These are phyloP conservation scores for Masnerella sp. DNA, from an alignment of 2,888 invertebrate species.

Conservation along the genomic window DNA sequence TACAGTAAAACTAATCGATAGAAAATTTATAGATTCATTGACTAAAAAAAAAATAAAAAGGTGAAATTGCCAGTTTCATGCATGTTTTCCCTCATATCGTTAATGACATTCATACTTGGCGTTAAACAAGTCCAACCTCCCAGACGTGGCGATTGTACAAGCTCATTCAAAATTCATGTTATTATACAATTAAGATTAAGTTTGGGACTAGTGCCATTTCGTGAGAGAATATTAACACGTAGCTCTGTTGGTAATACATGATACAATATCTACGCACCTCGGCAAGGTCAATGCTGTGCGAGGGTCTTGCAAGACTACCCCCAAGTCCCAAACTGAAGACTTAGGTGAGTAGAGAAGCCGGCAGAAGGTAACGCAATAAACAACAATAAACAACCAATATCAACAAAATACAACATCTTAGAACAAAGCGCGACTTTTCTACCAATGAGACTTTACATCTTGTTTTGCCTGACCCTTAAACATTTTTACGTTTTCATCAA, in stretches of 20 bases:
- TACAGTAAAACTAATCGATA: too few species aligned
- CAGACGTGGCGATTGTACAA: conserved; percentile 25
- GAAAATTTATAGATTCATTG: too few species aligned
- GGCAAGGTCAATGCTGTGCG: conserved; percentile 78
- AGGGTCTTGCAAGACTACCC: conserved; percentile 78
- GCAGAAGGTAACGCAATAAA: conserved; percentile 76
- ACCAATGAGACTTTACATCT: too few species aligned
- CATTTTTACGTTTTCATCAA: too few species aligned
- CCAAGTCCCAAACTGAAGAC: conserved; percentile 77
- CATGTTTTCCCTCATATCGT: not conserved
- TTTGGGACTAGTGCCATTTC: conserved; percentile 76
- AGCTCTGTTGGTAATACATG: conserved; percentile 78
- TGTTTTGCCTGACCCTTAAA: conserved; percentile 38
- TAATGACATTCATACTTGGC: conserved; percentile 22
- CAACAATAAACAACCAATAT: conserved; percentile 67
- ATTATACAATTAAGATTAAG: conserved; percentile 70
- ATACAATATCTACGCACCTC: conserved; percentile 78
- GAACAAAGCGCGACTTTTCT: conserved; percentile 34
- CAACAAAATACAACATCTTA: conserved; percentile 60
- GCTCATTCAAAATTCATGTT: conserved; percentile 54
- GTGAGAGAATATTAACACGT: conserved; percentile 78
- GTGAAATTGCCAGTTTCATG: not conserved
- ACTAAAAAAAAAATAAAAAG: not conserved
- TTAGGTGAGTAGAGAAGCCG: conserved; percentile 77
- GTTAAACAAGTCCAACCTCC: not conserved